Conservation (phyloP, 1,140 invertebrate genomes). For the Bombus sylvicola region DNA sequence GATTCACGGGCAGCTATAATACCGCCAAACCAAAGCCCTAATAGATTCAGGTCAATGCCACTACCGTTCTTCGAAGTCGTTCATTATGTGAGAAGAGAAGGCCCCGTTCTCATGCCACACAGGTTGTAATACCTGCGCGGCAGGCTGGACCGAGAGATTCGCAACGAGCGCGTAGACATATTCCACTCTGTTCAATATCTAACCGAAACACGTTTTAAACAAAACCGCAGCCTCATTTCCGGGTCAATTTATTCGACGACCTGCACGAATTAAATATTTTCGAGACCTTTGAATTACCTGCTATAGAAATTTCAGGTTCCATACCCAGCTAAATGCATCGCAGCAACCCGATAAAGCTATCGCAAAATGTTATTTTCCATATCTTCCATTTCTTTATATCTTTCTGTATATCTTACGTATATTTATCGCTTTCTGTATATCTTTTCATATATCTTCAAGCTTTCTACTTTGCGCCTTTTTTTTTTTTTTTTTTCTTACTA, state of each 20-base stretch:
- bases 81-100: conserved; percentile 69
- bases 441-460: too few species aligned
- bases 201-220: not conserved
- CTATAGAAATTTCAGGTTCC: too few species aligned
- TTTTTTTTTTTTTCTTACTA: too few species aligned
- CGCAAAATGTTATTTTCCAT: too few species aligned
- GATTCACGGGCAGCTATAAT: conserved; percentile 73
- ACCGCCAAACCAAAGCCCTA: conserved; percentile 70
- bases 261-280: not conserved
- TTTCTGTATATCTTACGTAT: too few species aligned
- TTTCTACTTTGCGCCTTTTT: too few species aligned
- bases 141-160: conserved; percentile 43
- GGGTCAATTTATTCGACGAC: not conserved
- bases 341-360: too few species aligned
- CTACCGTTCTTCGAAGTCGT: conserved; percentile 70
- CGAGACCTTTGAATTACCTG: too few species aligned
- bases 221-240: not conserved
- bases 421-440: too few species aligned
- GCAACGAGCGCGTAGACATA: conserved; percentile 43
- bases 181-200: not conserved
- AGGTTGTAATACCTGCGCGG: conserved; percentile 63
- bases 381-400: too few species aligned
- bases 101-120: conserved; percentile 68
- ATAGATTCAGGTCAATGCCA: conserved; percentile 73
- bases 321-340: too few species aligned